Evolutionary conservation across 2,113 vertebrate species (phyloP).

Genomic region (Centropus bengalensis): DNA sequence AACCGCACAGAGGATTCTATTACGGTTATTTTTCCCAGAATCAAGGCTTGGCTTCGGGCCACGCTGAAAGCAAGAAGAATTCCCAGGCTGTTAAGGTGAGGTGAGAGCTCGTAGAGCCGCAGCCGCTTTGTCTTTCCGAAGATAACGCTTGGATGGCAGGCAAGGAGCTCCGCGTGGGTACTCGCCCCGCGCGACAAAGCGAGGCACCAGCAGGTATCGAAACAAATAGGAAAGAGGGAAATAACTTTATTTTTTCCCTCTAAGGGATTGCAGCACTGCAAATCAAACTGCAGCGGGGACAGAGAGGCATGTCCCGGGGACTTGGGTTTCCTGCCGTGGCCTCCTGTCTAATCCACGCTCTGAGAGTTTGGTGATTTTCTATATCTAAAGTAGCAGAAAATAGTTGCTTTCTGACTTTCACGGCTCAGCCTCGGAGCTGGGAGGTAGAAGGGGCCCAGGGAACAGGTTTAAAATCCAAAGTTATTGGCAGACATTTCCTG

Average conservation of each 20-base stretch:
- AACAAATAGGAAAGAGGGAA: background rate
- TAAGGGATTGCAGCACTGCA: background rate
- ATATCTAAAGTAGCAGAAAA: background rate
- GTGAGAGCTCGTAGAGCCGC: background rate
- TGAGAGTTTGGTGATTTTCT: background rate
- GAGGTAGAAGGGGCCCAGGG: background rate
- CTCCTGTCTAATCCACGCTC: background rate
- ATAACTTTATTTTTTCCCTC: background rate
- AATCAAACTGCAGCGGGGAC: background rate
- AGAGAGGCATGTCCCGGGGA: background rate
- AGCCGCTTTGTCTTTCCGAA: background rate
- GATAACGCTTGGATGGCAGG: background rate
- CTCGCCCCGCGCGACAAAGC: background rate
- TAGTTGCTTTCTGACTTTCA: background rate
- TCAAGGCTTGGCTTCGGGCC: background rate
- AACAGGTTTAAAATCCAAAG: background rate
- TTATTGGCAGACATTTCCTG: background rate
- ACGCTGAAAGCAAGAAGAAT: background rate
- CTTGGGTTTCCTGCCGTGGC: background rate
- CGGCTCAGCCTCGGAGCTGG: background rate
- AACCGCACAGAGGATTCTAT: background rate
- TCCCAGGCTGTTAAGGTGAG: background rate
- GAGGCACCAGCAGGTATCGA: background rate
- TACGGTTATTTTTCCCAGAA: background rate
- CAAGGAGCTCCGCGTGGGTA: rapidly evolving